These are phyloP conservation scores for Pecten maximus DNA, from an alignment of 2,888 invertebrate genomes.

Conservation along the genomic window DNA sequence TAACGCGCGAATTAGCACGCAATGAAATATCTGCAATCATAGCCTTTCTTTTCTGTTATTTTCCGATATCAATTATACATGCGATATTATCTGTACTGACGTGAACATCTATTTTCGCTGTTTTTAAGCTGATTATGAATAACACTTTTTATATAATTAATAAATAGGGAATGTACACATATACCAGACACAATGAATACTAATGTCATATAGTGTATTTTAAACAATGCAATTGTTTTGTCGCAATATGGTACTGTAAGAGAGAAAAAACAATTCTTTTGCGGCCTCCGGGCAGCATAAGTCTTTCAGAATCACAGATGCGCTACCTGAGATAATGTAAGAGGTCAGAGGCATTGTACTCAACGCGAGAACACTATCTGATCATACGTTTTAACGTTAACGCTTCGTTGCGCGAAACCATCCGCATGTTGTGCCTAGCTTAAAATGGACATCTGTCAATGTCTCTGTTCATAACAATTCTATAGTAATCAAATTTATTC, in stretches of 20 bases:
- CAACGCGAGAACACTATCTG: background rate
- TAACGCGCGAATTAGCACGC: background rate
- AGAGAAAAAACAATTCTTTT: background rate
- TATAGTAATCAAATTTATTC: conserved; percentile 6
- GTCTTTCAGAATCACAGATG: background rate
- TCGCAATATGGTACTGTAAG: background rate
- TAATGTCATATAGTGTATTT: background rate
- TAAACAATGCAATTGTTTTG: background rate
- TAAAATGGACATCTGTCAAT: conserved; percentile 21
- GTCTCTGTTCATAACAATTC: background rate
- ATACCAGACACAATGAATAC: background rate
- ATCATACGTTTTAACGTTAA: background rate
- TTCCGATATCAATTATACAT: background rate
- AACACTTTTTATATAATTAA: background rate
- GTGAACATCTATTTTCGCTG: background rate
- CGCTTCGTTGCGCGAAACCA: background rate
- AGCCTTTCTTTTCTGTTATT: background rate
- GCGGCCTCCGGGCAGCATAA: background rate
- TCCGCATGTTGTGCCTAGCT: background rate
- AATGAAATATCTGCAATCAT: background rate
- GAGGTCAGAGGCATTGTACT: background rate
- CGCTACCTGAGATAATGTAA: background rate
- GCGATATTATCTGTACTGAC: background rate
- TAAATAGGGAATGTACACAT: background rate
- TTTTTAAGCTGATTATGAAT: background rate